A percentile compares a stretch with the other conserved stretches of the same genome.
phyloP scores from a whole-genome alignment of 37 sponge, comb jelly and placozoan species.

The Spongilla lacustris region DNA sequence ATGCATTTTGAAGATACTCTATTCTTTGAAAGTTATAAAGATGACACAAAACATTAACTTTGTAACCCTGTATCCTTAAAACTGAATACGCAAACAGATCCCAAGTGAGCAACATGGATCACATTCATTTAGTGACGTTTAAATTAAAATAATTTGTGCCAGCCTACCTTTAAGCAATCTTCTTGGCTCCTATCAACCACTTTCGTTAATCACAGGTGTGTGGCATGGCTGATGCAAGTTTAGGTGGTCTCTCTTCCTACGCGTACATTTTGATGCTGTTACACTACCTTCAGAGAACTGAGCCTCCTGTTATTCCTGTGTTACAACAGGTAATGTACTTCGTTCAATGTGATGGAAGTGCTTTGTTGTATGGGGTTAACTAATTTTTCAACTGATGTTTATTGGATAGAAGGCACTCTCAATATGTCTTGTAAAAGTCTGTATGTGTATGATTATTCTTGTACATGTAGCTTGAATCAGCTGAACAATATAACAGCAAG shows the following conservation, averaged over 20 bases:
- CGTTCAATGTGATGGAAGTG: neutral
- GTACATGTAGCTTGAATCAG: neutral
- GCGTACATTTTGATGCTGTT: conserved; percentile 91
- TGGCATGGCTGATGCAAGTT: conserved; percentile 85
- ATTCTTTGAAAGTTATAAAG: too few species aligned
- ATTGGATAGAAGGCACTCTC: neutral
- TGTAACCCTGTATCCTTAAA: too few species aligned
- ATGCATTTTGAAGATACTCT: too few species aligned
- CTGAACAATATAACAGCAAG: neutral
- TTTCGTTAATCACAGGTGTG: conserved; percentile 48
- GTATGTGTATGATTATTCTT: too few species aligned
- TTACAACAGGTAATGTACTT: conserved; percentile 73
- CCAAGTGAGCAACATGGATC: too few species aligned
- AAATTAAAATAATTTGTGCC: too few species aligned
- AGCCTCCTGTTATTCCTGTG: conserved; percentile 80
- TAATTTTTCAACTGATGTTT: neutral
- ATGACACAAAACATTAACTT: too few species aligned
- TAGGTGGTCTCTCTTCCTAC: conserved; percentile 93
- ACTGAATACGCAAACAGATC: too few species aligned
- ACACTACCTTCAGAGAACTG: conserved; percentile 84
- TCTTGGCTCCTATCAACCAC: neutral
- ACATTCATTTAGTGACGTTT: too few species aligned
- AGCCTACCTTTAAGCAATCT: too few species aligned
- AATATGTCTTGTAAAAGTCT: neutral
- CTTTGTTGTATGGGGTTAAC: neutral